These are phyloP conservation scores for Phyto melanocephala DNA, from an alignment of 2,888 invertebrate species.

Conservation along the genomic window DNA sequence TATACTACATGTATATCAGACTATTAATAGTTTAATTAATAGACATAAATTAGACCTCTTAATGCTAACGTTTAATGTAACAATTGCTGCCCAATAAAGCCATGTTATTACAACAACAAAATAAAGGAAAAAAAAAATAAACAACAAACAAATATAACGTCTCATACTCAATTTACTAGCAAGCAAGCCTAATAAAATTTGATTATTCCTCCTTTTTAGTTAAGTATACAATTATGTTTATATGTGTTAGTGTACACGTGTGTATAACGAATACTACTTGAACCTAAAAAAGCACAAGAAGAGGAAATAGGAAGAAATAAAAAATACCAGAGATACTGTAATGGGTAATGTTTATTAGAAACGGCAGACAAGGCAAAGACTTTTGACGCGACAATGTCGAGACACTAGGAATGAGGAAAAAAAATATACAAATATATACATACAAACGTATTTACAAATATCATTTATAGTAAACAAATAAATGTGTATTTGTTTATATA, in stretches of 20 bases:
- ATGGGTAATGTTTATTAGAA: background rate
- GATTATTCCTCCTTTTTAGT: background rate
- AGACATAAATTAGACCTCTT: background rate
- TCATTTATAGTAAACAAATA: background rate
- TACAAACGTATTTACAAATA: background rate
- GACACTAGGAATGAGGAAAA: conserved; percentile 63
- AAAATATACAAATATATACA: conserved; percentile 37
- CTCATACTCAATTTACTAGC: background rate
- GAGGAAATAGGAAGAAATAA: background rate
- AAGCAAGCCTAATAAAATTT: background rate
- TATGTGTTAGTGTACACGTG: background rate
- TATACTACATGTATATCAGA: background rate
- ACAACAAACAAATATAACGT: no score
- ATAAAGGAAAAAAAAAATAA: background rate
- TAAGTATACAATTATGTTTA: background rate
- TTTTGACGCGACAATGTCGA: conserved; percentile 68
- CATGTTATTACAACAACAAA: background rate
- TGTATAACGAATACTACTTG: conserved; percentile 12
- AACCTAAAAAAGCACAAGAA: background rate
- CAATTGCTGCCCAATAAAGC: background rate
- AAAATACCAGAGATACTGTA: conserved; percentile 1
- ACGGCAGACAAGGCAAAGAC: conserved; percentile 67
- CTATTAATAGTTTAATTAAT: conserved; percentile 17
- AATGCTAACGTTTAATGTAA: background rate
- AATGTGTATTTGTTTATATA: background rate